Evolutionary conservation across 2,113 vertebrate species (phyloP).

Genomic region (Xenopus laevis): DNA sequence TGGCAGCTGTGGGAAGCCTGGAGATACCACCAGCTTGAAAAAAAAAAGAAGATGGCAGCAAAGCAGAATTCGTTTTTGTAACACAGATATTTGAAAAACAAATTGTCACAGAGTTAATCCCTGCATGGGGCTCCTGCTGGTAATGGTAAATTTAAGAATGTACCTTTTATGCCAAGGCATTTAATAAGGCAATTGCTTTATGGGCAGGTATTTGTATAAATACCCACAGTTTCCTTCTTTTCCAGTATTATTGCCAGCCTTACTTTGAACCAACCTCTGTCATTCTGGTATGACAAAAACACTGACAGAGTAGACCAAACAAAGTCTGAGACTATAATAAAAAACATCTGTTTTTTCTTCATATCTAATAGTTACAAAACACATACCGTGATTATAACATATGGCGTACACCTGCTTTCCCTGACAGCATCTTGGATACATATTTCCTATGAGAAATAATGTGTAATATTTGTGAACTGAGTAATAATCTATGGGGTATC

Average conservation of each 20-base stretch:
- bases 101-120: too few relatives aligned
- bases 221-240: constrained; percentile 16
- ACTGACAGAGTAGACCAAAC: constrained; percentile 42
- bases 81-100: too few relatives aligned
- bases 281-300: constrained; percentile 32
- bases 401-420: constrained; percentile 39
- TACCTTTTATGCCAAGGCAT: too few relatives aligned
- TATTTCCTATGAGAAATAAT: constrained; percentile 24
- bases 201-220: constrained; percentile 10
- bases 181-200: constrained; percentile 15
- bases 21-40: too few relatives aligned
- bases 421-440: constrained; percentile 38
- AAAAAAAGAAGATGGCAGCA: too few relatives aligned
- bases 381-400: constrained; percentile 40
- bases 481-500: not conserved
- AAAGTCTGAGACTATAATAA: constrained; percentile 40
- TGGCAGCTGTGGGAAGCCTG: too few relatives aligned
- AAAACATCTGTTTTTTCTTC: constrained; percentile 35
- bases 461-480: constrained; percentile 13
- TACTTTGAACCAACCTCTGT: constrained; percentile 40
- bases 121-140: too few relatives aligned
- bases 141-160: too few relatives aligned
- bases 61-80: too few relatives aligned
- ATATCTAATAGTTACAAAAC: constrained; percentile 39
- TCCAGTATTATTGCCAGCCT: constrained; percentile 3